Percentiles rank a stretch among this genome's conserved stretches.
Conservation (phyloP, 2,113 vertebrate species). For the Echinops telfairi region DNA sequence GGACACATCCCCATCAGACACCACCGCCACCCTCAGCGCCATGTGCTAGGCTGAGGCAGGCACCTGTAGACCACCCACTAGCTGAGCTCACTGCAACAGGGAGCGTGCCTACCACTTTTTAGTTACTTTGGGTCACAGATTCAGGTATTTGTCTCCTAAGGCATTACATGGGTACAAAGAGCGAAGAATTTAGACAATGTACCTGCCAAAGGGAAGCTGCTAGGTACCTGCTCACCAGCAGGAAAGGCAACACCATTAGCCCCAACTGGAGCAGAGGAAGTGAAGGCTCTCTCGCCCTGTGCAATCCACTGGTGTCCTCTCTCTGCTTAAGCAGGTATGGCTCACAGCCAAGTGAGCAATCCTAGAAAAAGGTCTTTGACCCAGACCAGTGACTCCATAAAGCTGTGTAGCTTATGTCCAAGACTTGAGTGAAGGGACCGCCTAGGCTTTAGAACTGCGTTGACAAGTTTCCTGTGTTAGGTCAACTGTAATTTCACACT, state of each 20-base stretch:
- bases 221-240: background rate
- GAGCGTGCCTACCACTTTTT: background rate
- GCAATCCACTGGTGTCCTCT: too few species aligned
- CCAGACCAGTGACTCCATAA: background rate
- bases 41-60: slow-evolving; percentile 26
- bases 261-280: background rate
- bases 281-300: background rate
- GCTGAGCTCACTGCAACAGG: background rate
- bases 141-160: slow-evolving; percentile 10
- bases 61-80: slow-evolving; percentile 31
- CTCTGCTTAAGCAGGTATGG: too few species aligned
- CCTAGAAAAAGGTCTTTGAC: background rate
- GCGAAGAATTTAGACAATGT: background rate
- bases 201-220: slow-evolving; percentile 9
- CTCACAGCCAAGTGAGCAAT: too few species aligned
- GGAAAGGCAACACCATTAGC: background rate
- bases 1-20: slow-evolving; percentile 34
- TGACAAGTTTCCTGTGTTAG: background rate
- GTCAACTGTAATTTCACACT: background rate
- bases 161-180: background rate
- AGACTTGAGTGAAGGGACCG: background rate
- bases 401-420: background rate
- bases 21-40: slow-evolving; percentile 35
- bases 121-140: slow-evolving; percentile 10
- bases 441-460: background rate